Percentiles rank a stretch among this genome's conserved stretches.
Conservation (phyloP, 2,113 vertebrate species). For the Cricetomys ansorgei region DNA sequence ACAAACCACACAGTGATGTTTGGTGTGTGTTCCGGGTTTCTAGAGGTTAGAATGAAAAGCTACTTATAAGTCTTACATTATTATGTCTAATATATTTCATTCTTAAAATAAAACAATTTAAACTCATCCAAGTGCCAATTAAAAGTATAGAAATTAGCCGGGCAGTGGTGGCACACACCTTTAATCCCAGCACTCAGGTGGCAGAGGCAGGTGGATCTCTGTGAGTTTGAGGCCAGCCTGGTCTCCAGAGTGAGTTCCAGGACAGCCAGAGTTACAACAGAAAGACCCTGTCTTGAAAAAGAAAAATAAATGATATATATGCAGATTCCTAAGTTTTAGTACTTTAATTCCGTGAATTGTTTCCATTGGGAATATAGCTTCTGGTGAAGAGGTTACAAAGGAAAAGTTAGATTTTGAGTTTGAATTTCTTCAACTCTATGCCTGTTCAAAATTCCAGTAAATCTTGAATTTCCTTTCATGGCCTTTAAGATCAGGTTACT, state of each 20-base stretch:
- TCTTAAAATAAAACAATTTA: not conserved
- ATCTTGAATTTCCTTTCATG: not conserved
- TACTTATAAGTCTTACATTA: not conserved
- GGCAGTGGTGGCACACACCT: too few relatives aligned
- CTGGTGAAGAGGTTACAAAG: not conserved
- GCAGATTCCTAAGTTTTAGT: not conserved
- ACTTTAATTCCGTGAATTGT: not conserved
- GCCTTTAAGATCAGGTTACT: not conserved
- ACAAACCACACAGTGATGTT: not conserved
- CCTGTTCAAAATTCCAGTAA: not conserved
- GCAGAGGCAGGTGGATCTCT: too few relatives aligned
- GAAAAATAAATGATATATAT: too few relatives aligned
- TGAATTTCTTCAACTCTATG: not conserved
- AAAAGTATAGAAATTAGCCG: not conserved
- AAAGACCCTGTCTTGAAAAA: too few relatives aligned
- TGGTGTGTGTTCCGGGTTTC: not conserved
- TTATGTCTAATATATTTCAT: not conserved
- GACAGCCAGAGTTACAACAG: too few relatives aligned
- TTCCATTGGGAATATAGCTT: not conserved
- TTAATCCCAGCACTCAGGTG: too few relatives aligned
- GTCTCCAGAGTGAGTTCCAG: too few relatives aligned
- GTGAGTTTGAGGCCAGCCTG: too few relatives aligned
- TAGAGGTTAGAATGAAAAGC: not conserved
- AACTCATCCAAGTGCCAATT: not conserved
- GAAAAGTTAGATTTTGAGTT: not conserved